Percentiles rank a stretch among this genome's conserved stretches.
Conservation (phyloP, 2,113 vertebrate species). For the Chunga burmeisteri region DNA sequence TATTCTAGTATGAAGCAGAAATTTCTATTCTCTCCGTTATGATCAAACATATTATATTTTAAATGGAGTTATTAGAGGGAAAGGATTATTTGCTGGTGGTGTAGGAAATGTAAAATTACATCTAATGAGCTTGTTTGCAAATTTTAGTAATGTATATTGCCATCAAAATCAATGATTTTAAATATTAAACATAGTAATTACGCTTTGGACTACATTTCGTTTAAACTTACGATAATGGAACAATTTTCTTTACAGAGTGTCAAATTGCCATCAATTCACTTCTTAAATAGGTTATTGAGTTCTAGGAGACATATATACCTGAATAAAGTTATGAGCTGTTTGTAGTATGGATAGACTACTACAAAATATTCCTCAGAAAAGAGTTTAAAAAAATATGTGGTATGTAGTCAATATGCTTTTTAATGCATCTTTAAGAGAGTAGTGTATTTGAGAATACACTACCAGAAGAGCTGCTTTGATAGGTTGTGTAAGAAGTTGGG, state of each 20-base stretch:
- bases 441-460: neutral
- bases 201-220: neutral
- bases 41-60: neutral
- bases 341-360: neutral
- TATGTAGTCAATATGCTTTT: neutral
- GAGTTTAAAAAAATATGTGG: neutral
- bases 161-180: neutral
- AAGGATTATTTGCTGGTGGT: neutral
- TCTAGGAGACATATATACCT: neutral
- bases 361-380: neutral
- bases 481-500: neutral
- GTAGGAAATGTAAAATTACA: neutral
- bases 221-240: neutral
- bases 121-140: neutral
- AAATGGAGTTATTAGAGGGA: neutral
- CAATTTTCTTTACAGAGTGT: neutral
- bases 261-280: neutral
- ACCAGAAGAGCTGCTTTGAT: neutral
- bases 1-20: neutral
- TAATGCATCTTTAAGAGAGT: neutral
- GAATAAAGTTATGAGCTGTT: neutral
- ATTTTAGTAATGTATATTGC: neutral
- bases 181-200: conserved; percentile 12
- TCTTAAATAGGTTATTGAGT: neutral
- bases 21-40: neutral